Evolutionary conservation across 2,888 invertebrate genomes (phyloP), one percentile per base, ranked within the genome.

Genomic region (Pterobdella sp.): DNA sequence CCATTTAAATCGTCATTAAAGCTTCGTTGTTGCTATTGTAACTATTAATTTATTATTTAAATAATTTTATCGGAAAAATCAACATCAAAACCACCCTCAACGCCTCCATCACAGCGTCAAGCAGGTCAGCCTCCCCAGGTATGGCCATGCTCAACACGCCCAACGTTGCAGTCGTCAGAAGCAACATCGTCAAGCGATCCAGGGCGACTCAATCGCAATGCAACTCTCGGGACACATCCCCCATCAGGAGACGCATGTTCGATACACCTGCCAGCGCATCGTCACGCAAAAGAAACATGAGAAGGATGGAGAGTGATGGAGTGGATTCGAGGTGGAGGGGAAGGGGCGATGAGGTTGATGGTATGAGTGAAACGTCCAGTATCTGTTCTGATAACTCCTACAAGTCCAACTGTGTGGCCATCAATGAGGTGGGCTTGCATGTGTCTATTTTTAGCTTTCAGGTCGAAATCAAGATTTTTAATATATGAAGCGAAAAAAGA

Each of bases 341-440:
- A 52, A 74, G 74, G 42, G 74, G 75, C 35, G 81, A 82, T 69
- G 83, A 83, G 69, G 81, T 81, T 4, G 84, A 84, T 73, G 82
- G 80, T 68, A 81, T 80, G 66, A 82, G 94, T 10, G 95, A 96
- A 84, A 94, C 94, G 0, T 95, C 94, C 68, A 94, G 94, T 81
- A 90, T 96, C 18, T 94, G 95, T 82, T 95, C 94, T 0, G 95
- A 95, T 80, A 82, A 81, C 29, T 82, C 82, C 0, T 81, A 78
- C 74, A 79, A 80, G 68, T 81, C 81, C 7, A 80, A 79, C 71
- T 77, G 75, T 34, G 80, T 7, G 7, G 10, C 80, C 0, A 77
- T 81, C n/a, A 80, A 81, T 18, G 34, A 52, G 35, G 67, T 72
- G n/a, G 60, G 29, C n/a, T 32, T 10, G 60, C 29, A 18, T 18